phyloP scores from a whole-genome alignment of 23 tunicate genomes.

The Trididemnum clinides region DNA sequence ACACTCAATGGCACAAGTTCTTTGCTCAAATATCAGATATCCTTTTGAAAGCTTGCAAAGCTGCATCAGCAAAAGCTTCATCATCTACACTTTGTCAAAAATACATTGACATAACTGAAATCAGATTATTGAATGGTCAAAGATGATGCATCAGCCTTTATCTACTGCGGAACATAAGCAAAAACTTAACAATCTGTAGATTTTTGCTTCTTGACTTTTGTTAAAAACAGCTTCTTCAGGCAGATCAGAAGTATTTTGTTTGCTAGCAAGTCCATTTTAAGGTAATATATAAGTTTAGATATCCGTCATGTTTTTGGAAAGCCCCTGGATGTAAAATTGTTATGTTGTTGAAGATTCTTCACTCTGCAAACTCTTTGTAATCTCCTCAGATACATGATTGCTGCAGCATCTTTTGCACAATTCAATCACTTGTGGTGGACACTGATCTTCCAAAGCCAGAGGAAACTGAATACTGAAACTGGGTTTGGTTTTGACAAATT shows the following conservation, averaged over 20 bases:
- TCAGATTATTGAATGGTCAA: background rate
- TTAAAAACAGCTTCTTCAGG: background rate
- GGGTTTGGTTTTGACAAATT: too few species aligned
- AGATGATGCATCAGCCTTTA: background rate
- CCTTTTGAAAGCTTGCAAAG: background rate
- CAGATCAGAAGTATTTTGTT: background rate
- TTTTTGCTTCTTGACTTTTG: background rate
- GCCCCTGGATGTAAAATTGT: background rate
- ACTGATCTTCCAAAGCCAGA: background rate
- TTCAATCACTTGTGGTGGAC: background rate
- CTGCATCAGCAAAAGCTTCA: background rate
- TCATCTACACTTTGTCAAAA: background rate
- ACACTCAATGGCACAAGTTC: slow-evolving; percentile 11
- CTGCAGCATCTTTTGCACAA: background rate
- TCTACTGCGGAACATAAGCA: background rate
- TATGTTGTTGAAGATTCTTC: background rate
- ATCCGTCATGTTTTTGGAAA: background rate
- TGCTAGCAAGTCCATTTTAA: background rate
- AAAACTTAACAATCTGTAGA: background rate
- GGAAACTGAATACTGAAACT: background rate
- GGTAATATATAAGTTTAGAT: background rate
- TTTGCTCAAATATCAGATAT: background rate
- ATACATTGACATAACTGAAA: background rate
- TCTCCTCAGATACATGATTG: background rate
- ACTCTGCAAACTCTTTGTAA: background rate